phyloP scores from a whole-genome alignment of 2,797 vertebrate species.

The Pangasius krempfi region DNA sequence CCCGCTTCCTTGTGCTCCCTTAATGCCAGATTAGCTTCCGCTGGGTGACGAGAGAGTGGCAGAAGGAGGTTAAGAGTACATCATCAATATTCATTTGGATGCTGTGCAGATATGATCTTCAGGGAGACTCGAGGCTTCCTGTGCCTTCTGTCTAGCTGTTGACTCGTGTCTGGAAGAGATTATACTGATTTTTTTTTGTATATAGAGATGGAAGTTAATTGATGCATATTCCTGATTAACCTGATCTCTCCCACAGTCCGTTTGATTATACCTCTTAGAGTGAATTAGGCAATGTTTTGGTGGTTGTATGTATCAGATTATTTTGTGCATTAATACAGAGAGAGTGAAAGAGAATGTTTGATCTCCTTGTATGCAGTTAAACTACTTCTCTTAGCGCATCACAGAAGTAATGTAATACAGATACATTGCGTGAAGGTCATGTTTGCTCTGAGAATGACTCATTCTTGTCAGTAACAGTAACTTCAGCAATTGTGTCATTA shows the following conservation, averaged over 20 bases:
- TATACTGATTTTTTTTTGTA: not conserved
- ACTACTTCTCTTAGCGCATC: not conserved
- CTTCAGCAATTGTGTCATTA: not conserved
- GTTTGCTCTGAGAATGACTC: not conserved
- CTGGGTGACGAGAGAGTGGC: conserved; percentile 30
- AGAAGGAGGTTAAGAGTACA: conserved; percentile 32
- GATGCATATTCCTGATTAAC: not conserved
- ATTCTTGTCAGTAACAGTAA: conserved; percentile 3
- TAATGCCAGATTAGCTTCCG: conserved; percentile 37
- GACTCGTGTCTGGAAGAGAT: not conserved
- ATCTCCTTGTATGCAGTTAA: not conserved
- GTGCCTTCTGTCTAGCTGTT: conserved; percentile 20
- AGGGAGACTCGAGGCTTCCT: conserved; percentile 10
- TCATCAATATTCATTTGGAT: conserved; percentile 40
- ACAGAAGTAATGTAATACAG: not conserved
- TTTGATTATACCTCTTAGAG: not conserved
- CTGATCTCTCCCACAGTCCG: not conserved
- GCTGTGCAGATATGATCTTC: conserved; percentile 26
- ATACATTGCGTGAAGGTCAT: not conserved
- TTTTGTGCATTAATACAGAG: not conserved
- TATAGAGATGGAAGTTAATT: not conserved
- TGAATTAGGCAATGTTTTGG: not conserved
- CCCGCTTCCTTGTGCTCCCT: conserved; percentile 2
- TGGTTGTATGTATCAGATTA: not conserved
- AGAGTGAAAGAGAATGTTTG: not conserved